These are phyloP conservation scores for Drosophila maculinotata DNA, from an alignment of 2,888 invertebrate species.

Conservation along the genomic window DNA sequence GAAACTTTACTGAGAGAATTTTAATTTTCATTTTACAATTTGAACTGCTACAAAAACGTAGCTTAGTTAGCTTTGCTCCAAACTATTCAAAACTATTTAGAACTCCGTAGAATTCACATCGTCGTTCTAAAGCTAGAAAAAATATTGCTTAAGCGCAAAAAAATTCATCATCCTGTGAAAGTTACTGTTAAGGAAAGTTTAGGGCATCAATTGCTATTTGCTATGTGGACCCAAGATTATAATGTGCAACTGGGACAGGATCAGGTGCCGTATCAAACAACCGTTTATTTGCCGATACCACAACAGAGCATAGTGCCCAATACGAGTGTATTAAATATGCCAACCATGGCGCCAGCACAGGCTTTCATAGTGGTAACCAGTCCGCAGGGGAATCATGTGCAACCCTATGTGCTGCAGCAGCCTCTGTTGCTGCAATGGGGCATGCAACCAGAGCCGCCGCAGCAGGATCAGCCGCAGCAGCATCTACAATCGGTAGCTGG, in stretches of 20 bases:
- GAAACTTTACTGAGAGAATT: too few relatives aligned
- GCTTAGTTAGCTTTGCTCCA: constrained; percentile 14
- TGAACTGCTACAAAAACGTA: neutral
- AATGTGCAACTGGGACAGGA: neutral
- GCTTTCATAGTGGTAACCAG: constrained; percentile 23
- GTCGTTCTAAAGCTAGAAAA: constrained; percentile 14
- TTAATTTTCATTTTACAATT: neutral
- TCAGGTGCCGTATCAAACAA: constrained; percentile 22
- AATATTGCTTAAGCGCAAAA: neutral
- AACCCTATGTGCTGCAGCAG: constrained; percentile 20
- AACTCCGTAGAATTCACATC: constrained; percentile 21
- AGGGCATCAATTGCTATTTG: neutral
- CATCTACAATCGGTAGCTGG: neutral
- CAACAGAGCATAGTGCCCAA: constrained; percentile 3
- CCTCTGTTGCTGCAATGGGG: neutral
- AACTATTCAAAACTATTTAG: constrained; percentile 10
- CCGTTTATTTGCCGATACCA: constrained; percentile 26
- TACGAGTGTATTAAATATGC: constrained; percentile 21
- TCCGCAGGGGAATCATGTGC: constrained; percentile 30
- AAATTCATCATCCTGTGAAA: neutral
- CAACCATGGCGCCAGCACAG: constrained; percentile 13
- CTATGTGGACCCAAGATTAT: constrained; percentile 15
- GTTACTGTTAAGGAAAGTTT: neutral
- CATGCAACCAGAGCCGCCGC: neutral
- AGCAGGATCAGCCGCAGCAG: neutral